A percentile compares a stretch with the other conserved stretches of the same genome.
phyloP scores from a whole-genome alignment of 2,888 invertebrate genomes.

The Drosophila colorata region DNA sequence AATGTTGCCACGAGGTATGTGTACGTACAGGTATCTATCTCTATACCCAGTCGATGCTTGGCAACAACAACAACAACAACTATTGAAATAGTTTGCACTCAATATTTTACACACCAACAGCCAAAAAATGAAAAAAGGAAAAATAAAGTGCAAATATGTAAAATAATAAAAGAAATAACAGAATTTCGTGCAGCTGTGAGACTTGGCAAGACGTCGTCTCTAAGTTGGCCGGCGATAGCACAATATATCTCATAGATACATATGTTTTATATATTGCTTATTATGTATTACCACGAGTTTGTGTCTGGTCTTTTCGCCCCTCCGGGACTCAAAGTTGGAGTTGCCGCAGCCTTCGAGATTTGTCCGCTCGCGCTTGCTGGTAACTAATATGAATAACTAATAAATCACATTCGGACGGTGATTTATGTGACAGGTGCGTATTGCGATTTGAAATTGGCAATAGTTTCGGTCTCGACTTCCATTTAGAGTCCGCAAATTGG shows the following conservation, averaged over 20 bases:
- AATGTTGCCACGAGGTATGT: slow-evolving; percentile 66
- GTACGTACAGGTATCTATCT: slow-evolving; percentile 28
- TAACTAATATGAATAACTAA: slow-evolving; percentile 80
- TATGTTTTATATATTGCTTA: slow-evolving; percentile 74
- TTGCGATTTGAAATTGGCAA: slow-evolving; percentile 79
- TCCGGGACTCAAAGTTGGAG: slow-evolving; percentile 44
- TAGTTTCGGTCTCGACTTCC: slow-evolving; percentile 57
- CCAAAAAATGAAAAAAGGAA: slow-evolving; percentile 16
- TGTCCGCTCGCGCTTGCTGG: slow-evolving; percentile 38
- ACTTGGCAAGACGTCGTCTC: slow-evolving; percentile 52
- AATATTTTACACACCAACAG: slow-evolving; percentile 70
- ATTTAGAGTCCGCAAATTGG: slow-evolving; percentile 71
- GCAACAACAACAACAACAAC: slow-evolving; percentile 27
- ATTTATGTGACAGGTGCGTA: slow-evolving; percentile 79
- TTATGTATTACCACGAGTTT: slow-evolving; percentile 72
- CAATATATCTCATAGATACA: slow-evolving; percentile 67
- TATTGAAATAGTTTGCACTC: slow-evolving; percentile 78
- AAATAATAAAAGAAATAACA: slow-evolving; percentile 32
- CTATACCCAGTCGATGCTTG: slow-evolving; percentile 23
- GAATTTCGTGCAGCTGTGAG: slow-evolving; percentile 53
- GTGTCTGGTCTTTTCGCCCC: slow-evolving; percentile 50
- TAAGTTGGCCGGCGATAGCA: slow-evolving; percentile 12
- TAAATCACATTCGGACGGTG: slow-evolving; percentile 74
- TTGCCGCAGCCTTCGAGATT: slow-evolving; percentile 40
- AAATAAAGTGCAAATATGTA: slow-evolving; percentile 20